Evolutionary conservation across 1,140 invertebrate genomes (phyloP), one percentile per base, ranked within the genome.

Genomic region (Cecropterus lyciades): DNA sequence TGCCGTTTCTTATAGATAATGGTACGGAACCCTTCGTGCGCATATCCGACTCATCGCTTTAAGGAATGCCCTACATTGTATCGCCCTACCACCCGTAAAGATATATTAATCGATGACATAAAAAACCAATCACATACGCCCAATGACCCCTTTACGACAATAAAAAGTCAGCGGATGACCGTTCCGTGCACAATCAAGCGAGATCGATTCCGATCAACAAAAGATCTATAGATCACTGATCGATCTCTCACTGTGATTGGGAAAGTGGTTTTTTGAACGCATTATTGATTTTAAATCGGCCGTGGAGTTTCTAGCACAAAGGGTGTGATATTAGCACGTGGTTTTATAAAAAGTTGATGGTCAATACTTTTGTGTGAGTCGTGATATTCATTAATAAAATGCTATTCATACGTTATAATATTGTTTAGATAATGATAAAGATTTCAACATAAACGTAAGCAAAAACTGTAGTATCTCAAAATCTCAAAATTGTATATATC

Each of bases 221-320:
- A 83, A 87, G 86, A 84, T 89, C 80, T 82, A 84, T 84, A 81
- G 83, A 83, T 82, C 85, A 83, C 78, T 85, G 81, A 89, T 87
- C 78, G 86, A 84, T 87, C 82, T 82, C 87, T 86, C 69, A 89
- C 88, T 87, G 85, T 78, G 86, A 84, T 82, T 78, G 75, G 72
- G 79, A 86, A 85, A 89, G 81, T 84, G 79, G 75, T 84, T 87
- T 75, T 85, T 89, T 82, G 82, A 79, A 69, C 46, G 57, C 74
- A 69, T 86, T 90, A 90, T 87, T 88, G 85, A 89, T 88, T 89
- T 88, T 84, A 82, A 84, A 88, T 89, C 77, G 75, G 63, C 77
- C 78, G 78, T 85, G 80, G 73, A 80, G 79, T 65, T 70, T 69
- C 67, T 52, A 77, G 76, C 67, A 80, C 68, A 79, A 79, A 77